Base-by-base conservation (phyloP, 1,140 invertebrate genomes). In the Hesperophylax magnus region DNA sequence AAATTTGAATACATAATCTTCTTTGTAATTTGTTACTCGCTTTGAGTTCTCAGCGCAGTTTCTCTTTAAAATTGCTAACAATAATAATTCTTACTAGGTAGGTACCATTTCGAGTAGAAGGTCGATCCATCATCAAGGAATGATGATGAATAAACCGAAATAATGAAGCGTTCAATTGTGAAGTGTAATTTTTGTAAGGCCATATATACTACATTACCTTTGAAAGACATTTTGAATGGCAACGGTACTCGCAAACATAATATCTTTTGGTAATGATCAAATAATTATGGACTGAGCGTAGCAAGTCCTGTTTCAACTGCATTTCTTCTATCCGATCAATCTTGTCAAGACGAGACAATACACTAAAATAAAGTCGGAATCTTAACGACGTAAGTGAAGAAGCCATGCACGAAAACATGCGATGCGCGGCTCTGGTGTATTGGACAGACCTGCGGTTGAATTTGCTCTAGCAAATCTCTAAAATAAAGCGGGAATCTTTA, bases 1-100 rank as follows among this genome's bases (percentile, higher is more conserved):
- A 67, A 22, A 67, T 67, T 67, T 67, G 63, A 67, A 67, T 67
- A 67, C 39, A 22, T 61, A 61, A 24, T 22, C 18, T 18, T 61
- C 58, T 61, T 61, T 61, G 58, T 61, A 24, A 61, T 20, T 20
- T 61, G 18, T 24, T 20, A 61, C 9, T 61, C 18, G 58, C 7
- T 24, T 9, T 20, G 6, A 1, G 58, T 61, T 61, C 58, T 20
- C 58, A 61, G 58, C 58, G 20, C 20, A 18, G 18, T 22, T 61
- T 61, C 18, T 60, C 54, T 56, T 14, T 20, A 20, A n/a, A 58
- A 20, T 6, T 58, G 3, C n/a, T 60, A 39, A 47, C 39, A 47
- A 47, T 47, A 0, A 14, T 47, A 47, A 47, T 47, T 47, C 39
- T 11, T 47, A 47, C 39, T 47, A 47, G 1, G 7, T 47, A 47